A percentile compares a stretch with the other conserved stretches of the same genome.
Conservation (phyloP, 2,113 vertebrate genomes). For the Dipodomys spectabilis region DNA sequence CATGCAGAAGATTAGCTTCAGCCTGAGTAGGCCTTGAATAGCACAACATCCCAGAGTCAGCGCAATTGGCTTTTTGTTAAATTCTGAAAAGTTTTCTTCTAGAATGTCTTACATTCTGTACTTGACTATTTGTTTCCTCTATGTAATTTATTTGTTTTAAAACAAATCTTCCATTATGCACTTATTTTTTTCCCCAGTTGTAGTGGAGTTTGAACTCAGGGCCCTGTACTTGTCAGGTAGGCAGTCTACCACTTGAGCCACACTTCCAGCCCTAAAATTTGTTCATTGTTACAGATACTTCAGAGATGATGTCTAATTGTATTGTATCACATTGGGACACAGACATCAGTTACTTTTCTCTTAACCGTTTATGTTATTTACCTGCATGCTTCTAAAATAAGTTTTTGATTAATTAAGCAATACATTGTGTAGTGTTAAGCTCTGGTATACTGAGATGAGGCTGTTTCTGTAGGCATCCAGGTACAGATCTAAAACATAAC, state of each 20-base stretch:
- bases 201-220: no score
- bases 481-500: not conserved
- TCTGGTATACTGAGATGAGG: slow-evolving; percentile 18
- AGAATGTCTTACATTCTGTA: slow-evolving; percentile 31
- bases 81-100: not conserved
- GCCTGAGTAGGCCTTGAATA: no score
- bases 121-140: not conserved
- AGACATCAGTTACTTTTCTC: not conserved
- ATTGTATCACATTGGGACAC: not conserved
- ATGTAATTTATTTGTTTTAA: not conserved
- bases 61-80: not conserved
- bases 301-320: not conserved
- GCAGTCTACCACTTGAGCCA: no score
- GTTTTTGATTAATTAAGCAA: slow-evolving; percentile 28
- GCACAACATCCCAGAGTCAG: no score
- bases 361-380: slow-evolving; percentile 30
- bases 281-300: slow-evolving; percentile 23
- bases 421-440: not conserved
- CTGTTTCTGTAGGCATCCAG: not conserved
- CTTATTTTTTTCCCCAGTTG: no score
- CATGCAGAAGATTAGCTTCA: no score
- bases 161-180: no score
- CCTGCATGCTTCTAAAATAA: slow-evolving; percentile 2
- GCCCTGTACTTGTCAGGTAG: no score
- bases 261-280: slow-evolving; percentile 14